Evolutionary conservation across 2,113 vertebrate genomes (phyloP), one percentile per base, ranked within the genome.

Genomic region (Gorsachius goisagi): DNA sequence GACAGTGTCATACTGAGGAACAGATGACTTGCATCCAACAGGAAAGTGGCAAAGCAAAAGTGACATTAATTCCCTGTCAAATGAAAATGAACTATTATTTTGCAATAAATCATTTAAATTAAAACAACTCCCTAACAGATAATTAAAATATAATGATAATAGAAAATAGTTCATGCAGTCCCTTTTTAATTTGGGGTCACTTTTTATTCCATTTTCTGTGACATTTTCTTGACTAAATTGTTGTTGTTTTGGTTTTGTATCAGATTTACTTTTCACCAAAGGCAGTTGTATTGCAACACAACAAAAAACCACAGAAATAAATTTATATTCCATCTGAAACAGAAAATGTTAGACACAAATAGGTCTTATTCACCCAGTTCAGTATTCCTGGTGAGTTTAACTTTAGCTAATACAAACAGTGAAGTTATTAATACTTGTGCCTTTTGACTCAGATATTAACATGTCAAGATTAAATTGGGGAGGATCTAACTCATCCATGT

Each of bases 61-160:
- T 96, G 95, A 88, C 93, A 96, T 95, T 95, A 97, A 97, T 96
- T 97, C 93, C 76, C 94, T 94, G 89, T 83, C 95, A 95, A 94
- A 94, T 95, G 55, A 95, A 97, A 96, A 78, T 37, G 15, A 96
- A 79, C 87, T 92, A 85, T 97, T 96, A 91, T 89, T 97, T 93
- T 92, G 66, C 68, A 89, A 88, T 95, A 69, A 78, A 88, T 89
- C 3, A 73, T 52, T 33, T 60, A 94, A 88, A 85, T 93, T 85
- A 90, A 95, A 97, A 85, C 49, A 94, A 87, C 88, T 62, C 81
- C 52, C 56, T 91, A 78, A 88, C 58, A 69, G 87, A 67, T 64
- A 86, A 88, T 68, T 72, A 83, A 71, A 56, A 71, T 87, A 66
- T 45, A 92, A 95, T 67, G 16, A 49, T 58, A 68, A 60, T 47